phyloP scores from a whole-genome alignment of 2,797 vertebrate genomes.

The Phataginus tricuspis region DNA sequence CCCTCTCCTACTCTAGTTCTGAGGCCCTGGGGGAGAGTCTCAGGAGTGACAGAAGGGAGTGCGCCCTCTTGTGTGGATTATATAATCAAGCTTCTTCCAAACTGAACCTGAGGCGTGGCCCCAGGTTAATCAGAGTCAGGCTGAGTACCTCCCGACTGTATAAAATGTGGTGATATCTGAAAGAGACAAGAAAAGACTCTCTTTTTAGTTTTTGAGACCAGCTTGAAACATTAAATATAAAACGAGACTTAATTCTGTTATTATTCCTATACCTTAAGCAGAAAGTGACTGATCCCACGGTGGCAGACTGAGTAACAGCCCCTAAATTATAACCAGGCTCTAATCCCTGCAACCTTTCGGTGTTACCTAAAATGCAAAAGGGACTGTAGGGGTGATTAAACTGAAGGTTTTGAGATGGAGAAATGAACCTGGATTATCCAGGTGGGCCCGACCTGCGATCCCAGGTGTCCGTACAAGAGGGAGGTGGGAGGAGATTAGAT shows the following conservation, averaged over 20 bases:
- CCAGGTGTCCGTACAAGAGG: not conserved
- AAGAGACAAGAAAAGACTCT: not conserved
- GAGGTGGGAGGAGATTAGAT: accelerated
- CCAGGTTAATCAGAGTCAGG: not conserved
- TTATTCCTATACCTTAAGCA: not conserved
- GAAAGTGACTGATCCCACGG: not conserved
- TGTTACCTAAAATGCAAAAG: not conserved
- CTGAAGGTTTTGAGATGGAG: not conserved
- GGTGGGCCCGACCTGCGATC: not conserved
- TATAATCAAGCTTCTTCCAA: not conserved
- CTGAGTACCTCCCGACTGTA: not conserved
- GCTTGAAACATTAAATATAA: not conserved
- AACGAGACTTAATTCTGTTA: not conserved
- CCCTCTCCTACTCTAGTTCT: not conserved
- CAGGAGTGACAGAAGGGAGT: not conserved
- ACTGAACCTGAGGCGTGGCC: not conserved
- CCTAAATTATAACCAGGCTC: not conserved
- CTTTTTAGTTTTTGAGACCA: not conserved
- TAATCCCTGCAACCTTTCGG: not conserved
- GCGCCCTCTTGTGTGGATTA: not conserved
- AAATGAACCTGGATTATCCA: accelerated
- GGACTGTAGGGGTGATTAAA: not conserved
- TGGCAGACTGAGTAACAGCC: accelerated
- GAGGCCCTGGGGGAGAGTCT: not conserved
- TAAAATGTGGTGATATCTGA: no score